These are phyloP conservation scores for Amblyornis subalaris DNA, from an alignment of 2,113 vertebrate genomes.

Conservation along the genomic window DNA sequence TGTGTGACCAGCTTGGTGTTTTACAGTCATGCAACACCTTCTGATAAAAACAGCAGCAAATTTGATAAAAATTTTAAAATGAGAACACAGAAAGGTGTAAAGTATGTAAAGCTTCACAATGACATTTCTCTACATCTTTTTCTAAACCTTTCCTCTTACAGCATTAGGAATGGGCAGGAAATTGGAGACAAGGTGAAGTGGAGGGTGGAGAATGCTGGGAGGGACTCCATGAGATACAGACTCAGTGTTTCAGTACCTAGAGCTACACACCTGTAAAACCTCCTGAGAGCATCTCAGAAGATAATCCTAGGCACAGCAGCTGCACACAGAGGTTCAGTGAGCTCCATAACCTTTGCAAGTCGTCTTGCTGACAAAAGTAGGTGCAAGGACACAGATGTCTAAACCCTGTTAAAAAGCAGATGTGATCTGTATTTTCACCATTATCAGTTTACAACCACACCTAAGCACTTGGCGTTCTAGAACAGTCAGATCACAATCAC, in stretches of 20 bases:
- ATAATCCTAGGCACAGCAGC: not conserved
- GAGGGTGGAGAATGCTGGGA: not conserved
- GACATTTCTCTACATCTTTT: not conserved
- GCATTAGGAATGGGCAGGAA: not conserved
- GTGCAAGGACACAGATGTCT: not conserved
- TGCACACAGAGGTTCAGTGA: not conserved
- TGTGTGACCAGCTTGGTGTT: not conserved
- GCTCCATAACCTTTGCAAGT: not conserved
- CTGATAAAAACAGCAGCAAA: not conserved
- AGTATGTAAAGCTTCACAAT: not conserved
- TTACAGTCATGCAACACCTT: not conserved
- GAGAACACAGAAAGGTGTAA: not conserved
- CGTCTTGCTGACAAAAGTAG: not conserved
- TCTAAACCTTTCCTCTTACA: not conserved
- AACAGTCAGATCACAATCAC: not conserved
- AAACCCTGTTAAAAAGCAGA: not conserved
- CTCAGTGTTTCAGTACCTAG: not conserved
- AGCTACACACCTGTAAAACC: not conserved
- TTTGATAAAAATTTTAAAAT: not conserved
- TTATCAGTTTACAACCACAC: not conserved
- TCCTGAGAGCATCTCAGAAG: not conserved
- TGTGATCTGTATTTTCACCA: not conserved
- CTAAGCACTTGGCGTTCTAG: fast-evolving
- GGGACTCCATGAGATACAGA: not conserved
- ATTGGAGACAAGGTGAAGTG: not conserved